phyloP scores from a whole-genome alignment of 2,797 vertebrate species.

The Cynopterus sphinx region DNA sequence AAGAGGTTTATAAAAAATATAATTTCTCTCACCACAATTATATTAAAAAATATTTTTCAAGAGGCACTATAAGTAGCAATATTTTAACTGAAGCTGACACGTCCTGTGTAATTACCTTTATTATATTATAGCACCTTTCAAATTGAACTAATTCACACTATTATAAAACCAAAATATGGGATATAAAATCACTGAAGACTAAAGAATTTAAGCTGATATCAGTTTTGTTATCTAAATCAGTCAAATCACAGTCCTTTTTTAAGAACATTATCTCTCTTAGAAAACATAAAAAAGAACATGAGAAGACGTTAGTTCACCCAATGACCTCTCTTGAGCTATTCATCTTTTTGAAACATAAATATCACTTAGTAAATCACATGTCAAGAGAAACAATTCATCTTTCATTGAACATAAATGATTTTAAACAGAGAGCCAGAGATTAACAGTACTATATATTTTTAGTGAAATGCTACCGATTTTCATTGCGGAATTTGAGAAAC shows the following conservation, averaged over 20 bases:
- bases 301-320: neutral
- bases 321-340: neutral
- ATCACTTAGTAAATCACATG: neutral
- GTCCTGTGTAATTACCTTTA: slow-evolving; percentile 60
- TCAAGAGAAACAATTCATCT: neutral
- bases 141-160: slow-evolving; percentile 55
- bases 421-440: neutral
- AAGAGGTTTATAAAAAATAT: slow-evolving; percentile 49
- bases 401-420: neutral
- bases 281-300: neutral
- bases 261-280: neutral
- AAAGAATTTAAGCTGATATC: slow-evolving; percentile 17
- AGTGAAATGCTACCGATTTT: neutral
- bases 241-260: neutral
- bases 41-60: slow-evolving; percentile 58
- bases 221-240: neutral
- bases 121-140: slow-evolving; percentile 35
- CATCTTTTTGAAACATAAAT: slow-evolving; percentile 15
- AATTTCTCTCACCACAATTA: slow-evolving; percentile 35
- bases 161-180: slow-evolving; percentile 50
- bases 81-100: slow-evolving; percentile 63
- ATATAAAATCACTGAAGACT: slow-evolving; percentile 15
- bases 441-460: neutral
- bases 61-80: slow-evolving; percentile 25
- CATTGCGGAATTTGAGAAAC: neutral